A percentile compares a stretch with the other conserved stretches of the same genome.
Evolutionary conservation across 2,888 invertebrate species (phyloP).

Genomic region (Amorpha juglandis): DNA sequence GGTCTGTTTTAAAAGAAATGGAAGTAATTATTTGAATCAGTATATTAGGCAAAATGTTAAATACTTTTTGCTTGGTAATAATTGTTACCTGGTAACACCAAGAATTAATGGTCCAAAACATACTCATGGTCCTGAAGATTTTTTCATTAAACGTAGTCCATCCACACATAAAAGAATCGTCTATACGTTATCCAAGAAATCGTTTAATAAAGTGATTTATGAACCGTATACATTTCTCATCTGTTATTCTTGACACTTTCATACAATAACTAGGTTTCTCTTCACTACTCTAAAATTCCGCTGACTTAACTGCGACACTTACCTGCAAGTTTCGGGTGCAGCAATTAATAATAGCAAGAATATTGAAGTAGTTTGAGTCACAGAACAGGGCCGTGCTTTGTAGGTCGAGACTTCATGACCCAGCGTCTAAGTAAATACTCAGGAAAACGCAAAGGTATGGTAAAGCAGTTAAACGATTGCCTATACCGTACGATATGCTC

Average conservation of each 20-base stretch:
- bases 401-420: not conserved
- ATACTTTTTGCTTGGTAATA: too few relatives aligned
- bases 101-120: too few relatives aligned
- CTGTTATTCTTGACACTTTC: too few relatives aligned
- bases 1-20: too few relatives aligned
- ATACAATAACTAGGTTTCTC: not conserved
- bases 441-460: not conserved
- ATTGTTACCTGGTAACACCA: too few relatives aligned
- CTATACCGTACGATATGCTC: not conserved
- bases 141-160: not conserved
- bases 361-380: slow-evolving; percentile 1
- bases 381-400: not conserved
- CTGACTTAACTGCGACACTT: not conserved
- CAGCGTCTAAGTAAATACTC: not conserved
- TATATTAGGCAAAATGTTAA: too few relatives aligned
- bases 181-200: not conserved
- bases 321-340: slow-evolving; percentile 2
- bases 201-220: not conserved
- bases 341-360: slow-evolving; percentile 3
- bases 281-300: not conserved
- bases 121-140: not conserved
- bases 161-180: not conserved
- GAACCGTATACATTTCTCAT: not conserved
- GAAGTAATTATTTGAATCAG: too few relatives aligned
- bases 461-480: not conserved